Conservation (phyloP, 2,888 invertebrate species). For the Aquatica leii region DNA sequence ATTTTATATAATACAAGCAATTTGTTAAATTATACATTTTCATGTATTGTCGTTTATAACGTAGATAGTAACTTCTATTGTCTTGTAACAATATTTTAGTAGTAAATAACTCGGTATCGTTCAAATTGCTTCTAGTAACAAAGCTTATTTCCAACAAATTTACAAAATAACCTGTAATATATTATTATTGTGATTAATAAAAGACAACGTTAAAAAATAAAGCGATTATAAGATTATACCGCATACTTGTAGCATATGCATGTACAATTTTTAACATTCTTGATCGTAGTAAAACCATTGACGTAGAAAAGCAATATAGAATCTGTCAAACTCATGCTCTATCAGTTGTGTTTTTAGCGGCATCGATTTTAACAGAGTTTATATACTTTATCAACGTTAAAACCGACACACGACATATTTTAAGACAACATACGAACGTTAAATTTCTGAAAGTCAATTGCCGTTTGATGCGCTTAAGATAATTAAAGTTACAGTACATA, state of each 20-base stretch:
- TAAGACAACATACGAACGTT: constrained; percentile 4
- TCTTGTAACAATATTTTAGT: no score
- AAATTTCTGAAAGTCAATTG: constrained; percentile 14
- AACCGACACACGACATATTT: constrained; percentile 8
- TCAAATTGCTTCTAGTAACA: no score
- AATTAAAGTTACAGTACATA: no score
- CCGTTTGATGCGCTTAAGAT: background rate
- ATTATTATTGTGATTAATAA: no score
- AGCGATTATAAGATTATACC: no score
- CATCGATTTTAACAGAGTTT: constrained; percentile 4
- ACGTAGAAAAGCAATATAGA: constrained; percentile 9
- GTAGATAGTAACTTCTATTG: no score
- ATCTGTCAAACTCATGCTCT: constrained; percentile 6
- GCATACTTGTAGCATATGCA: background rate
- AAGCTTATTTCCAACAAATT: no score
- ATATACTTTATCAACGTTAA: constrained; percentile 9
- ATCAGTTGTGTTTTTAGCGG: constrained; percentile 16
- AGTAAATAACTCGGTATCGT: no score
- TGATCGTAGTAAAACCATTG: constrained; percentile 2
- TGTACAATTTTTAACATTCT: background rate
- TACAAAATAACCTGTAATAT: no score
- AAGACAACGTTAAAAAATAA: no score
- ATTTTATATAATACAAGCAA: background rate
- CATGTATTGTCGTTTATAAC: no score
- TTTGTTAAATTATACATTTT: no score